Base-by-base conservation (phyloP, 2,888 invertebrate genomes). In the Trissolcus brochymenae region DNA sequence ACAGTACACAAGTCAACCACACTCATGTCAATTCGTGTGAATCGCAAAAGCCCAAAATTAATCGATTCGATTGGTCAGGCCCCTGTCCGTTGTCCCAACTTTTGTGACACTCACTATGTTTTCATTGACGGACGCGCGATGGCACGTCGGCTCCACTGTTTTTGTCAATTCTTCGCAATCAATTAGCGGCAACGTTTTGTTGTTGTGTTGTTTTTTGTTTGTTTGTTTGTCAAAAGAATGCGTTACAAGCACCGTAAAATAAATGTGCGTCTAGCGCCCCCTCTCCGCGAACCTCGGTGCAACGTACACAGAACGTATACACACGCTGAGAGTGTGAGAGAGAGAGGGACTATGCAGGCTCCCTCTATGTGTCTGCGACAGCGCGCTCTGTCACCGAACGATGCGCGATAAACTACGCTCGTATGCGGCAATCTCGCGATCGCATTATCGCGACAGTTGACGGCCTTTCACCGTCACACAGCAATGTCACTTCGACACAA, bases 401-500 rank as follows among this genome's bases (percentile, higher is more conserved):
- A 46, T 16, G 46, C 70, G 64, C 68, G 74, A 61, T 43, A 17
- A 51, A 60, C 54, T 9, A 65, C 59, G 66, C 62, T 62, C 53
- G 67, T 19, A 56, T 17, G 53, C 75, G 64, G 43, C 51, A 35
- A 67, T 65, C 43, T 40, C 59, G 61, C 51, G 51, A 17, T 43
- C 29, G 57, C 66, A 51, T 56, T 51, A 66, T 60, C 62, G 67
- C 60, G 65, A 46, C 62, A 25, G 29, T 35, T 61, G 68, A 53
- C 60, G 65, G 56, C 56, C 56, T 61, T 71, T 71, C 66, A 70
- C 66, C 76, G 65, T 66, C 61, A n/a, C 14, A 21, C 46, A 14
- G 40, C 56, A 60, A 70, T 62, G 62, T 71, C 66, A 71, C 76
- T 71, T 57, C 53, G 53, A 35, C 65, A 66, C 56, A 56, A 73